These are phyloP conservation scores for Sinocyclocheilus anshuiensis DNA, from an alignment of 2,113 vertebrate species.

Conservation along the genomic window DNA sequence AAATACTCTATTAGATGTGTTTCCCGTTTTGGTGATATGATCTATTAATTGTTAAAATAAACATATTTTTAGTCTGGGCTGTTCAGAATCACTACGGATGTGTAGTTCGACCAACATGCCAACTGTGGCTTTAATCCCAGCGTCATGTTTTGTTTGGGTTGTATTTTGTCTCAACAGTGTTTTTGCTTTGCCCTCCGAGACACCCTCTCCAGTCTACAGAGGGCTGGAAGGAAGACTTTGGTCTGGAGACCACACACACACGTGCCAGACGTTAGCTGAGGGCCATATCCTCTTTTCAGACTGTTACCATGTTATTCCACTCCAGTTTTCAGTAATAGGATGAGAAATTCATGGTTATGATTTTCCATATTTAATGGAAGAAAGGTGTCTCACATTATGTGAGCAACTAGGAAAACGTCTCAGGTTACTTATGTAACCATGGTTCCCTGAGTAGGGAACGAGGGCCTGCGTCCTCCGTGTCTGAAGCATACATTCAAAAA, in stretches of 20 bases:
- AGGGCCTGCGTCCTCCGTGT: too few relatives aligned
- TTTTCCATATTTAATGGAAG: slow-evolving; percentile 2
- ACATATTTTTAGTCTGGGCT: slow-evolving; percentile 22
- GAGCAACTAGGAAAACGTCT: neutral
- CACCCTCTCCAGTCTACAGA: slow-evolving; percentile 21
- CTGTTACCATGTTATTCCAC: slow-evolving; percentile 24
- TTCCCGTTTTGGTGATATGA: neutral
- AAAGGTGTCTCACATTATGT: neutral
- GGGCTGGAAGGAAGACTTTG: slow-evolving; percentile 15
- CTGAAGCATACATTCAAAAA: too few relatives aligned
- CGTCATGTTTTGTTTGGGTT: slow-evolving; percentile 46
- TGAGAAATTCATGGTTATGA: slow-evolving; percentile 6
- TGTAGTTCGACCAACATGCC: slow-evolving; percentile 32
- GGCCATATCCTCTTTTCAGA: slow-evolving; percentile 28
- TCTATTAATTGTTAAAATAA: slow-evolving; percentile 28
- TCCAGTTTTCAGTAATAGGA: slow-evolving; percentile 23
- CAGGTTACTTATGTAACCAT: too few relatives aligned
- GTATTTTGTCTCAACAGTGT: slow-evolving; percentile 8
- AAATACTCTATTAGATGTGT: neutral
- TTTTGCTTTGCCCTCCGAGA: slow-evolving; percentile 19
- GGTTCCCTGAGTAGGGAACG: too few relatives aligned
- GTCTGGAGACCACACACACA: slow-evolving; percentile 53
- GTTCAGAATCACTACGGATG: neutral
- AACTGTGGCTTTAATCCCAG: slow-evolving; percentile 21
- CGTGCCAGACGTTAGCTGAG: slow-evolving; percentile 1